Conservation (phyloP, 1,140 invertebrate species). For the Dendrolimus kikuchii region DNA sequence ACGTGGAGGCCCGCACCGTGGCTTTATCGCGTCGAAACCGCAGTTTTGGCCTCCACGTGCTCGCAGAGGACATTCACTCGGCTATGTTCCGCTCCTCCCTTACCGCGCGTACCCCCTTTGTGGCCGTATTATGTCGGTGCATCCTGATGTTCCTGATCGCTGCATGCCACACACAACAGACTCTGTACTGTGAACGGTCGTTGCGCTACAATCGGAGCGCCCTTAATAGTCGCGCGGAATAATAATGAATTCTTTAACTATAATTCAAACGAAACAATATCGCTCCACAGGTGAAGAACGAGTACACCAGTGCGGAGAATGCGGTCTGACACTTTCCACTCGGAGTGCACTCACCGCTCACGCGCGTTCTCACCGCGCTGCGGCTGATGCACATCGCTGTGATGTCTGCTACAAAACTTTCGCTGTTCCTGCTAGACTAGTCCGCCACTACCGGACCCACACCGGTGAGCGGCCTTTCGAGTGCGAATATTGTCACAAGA, state of each 20-base stretch:
- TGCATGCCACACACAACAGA: constrained; percentile 53
- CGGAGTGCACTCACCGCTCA: constrained; percentile 75
- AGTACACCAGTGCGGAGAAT: constrained; percentile 70
- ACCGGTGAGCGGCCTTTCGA: constrained; percentile 90
- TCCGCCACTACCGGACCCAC: constrained; percentile 92
- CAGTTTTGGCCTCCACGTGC: constrained; percentile 65
- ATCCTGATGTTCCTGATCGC: constrained; percentile 63
- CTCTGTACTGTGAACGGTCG: constrained; percentile 47
- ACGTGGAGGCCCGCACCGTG: constrained; percentile 66
- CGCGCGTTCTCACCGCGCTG: constrained; percentile 71
- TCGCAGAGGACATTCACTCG: constrained; percentile 62
- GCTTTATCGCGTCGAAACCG: constrained; percentile 50
- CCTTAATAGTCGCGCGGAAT: constrained; percentile 10
- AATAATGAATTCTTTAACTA: constrained; percentile 16
- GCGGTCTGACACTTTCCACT: constrained; percentile 74
- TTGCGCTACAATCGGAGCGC: constrained; percentile 22
- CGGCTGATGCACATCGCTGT: constrained; percentile 86
- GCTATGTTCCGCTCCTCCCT: constrained; percentile 38
- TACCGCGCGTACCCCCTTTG: constrained; percentile 36
- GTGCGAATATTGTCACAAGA: constrained; percentile 94
- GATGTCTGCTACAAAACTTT: constrained; percentile 94
- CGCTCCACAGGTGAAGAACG: constrained; percentile 52
- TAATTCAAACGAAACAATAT: constrained; percentile 26
- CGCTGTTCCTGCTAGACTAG: constrained; percentile 90
- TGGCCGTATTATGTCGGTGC: constrained; percentile 41